Base-by-base conservation (phyloP, 2,888 invertebrate species). In the Dendrolimus houi region DNA sequence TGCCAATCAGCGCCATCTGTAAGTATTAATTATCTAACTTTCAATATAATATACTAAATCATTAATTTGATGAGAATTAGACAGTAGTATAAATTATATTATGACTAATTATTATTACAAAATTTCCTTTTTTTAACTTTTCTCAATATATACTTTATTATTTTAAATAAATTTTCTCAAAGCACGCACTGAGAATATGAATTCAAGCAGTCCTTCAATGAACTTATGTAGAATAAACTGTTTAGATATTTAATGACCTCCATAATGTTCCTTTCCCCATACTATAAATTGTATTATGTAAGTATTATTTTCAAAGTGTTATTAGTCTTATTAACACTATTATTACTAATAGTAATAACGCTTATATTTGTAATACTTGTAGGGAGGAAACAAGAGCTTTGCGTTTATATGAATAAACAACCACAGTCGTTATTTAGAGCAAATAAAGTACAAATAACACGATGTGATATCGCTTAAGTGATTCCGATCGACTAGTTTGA, bases 1-100 rank as follows among this genome's bases (percentile, higher is more conserved):
- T 71, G 63, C 63, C 62, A 67, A 74, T 72, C 78, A 77, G 64
- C 74, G 69, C 64, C 70, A 60, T 61, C 71, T 74, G 74, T 69
- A 71, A 70, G 64, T 59, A 63, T 69, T 70, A 60, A 67, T 67
- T 65, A 66, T 65, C 71, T 72, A 69, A 63, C 64, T 56, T 64
- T 64, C 54, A 62, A 60, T 59, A 55, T 55, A 57, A 61, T 56
- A 57, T 57, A 42, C 54, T 61, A 54, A 52, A 60, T 55, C 55
- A 62, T 57, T 60, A 55, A 55, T 56, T 59, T 58, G 60, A 64
- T 58, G 56, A 58, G 59, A 63, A 59, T 60, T 54, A 55, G 40
- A 58, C 29, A 58, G 54, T 13, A 54, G 47, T 12, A 47, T 47
- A 12, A 10, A 47, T 10, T 47, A 29, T 47, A 47, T 47, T 47